A percentile compares a stretch with the other conserved stretches of the same genome.
Conservation (phyloP, 2,113 vertebrate genomes). For the Astatotilapia flaviijosephi region DNA sequence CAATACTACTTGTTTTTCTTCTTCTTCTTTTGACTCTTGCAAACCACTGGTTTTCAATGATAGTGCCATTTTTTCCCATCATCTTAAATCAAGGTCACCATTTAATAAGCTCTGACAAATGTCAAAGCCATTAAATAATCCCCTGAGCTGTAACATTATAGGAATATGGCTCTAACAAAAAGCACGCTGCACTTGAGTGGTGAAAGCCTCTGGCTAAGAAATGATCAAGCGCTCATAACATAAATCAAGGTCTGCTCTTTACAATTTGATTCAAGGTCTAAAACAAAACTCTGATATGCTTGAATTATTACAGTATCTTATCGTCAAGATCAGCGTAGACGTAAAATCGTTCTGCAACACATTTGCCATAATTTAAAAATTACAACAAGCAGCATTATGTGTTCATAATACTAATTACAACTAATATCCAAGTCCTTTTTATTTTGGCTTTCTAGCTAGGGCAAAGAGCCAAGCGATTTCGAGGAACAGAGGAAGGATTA, state of each 20-base stretch:
- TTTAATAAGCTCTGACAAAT: slow-evolving; percentile 45
- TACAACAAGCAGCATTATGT: background rate
- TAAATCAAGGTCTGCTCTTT: background rate
- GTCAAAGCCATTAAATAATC: slow-evolving; percentile 42
- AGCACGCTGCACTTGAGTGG: background rate
- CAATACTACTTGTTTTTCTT: background rate
- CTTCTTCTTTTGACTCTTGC: background rate
- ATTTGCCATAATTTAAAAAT: background rate
- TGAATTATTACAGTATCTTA: background rate
- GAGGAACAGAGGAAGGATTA: background rate
- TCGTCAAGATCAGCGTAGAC: fast-evolving
- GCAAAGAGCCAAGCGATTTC: background rate
- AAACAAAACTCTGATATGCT: background rate
- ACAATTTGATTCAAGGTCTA: background rate
- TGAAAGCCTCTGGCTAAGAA: background rate
- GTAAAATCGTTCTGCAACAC: background rate
- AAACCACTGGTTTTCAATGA: background rate
- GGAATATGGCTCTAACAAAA: slow-evolving; percentile 10
- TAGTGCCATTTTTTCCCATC: background rate
- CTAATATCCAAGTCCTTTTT: background rate
- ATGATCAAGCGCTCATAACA: background rate
- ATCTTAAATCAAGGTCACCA: slow-evolving; percentile 28
- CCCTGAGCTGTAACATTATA: slow-evolving; percentile 25
- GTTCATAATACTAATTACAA: background rate
- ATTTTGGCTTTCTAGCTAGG: background rate